A percentile compares a stretch with the other conserved stretches of the same genome.
Conservation (phyloP, 2,888 invertebrate species). For the Anagyrus pseudococci region DNA sequence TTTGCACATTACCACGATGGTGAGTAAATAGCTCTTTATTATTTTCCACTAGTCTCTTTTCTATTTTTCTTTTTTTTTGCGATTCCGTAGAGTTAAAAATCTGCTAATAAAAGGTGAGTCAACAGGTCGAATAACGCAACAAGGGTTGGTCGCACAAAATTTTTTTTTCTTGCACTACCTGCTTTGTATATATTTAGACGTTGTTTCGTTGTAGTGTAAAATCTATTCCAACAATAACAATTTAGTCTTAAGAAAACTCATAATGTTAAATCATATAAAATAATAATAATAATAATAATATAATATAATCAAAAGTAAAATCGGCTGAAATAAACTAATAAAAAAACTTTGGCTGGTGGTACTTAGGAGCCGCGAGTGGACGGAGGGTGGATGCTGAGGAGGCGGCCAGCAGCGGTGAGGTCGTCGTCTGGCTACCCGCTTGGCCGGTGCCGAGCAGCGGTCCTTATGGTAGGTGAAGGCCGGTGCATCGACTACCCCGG, state of each 20-base stretch:
- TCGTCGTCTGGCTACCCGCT: slow-evolving; percentile 22
- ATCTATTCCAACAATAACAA: no score
- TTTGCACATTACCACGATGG: slow-evolving; percentile 49
- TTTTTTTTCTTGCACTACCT: no score
- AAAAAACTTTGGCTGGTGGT: not conserved
- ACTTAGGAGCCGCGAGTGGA: slow-evolving; percentile 17
- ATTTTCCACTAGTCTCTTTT: no score
- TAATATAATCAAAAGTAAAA: not conserved
- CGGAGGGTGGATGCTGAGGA: slow-evolving; percentile 55
- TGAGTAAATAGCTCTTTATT: slow-evolving; percentile 42
- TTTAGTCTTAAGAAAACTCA: no score
- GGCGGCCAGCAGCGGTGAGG: slow-evolving; percentile 38
- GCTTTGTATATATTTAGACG: no score
- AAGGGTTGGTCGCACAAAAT: no score
- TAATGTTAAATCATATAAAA: not conserved
- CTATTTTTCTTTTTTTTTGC: no score
- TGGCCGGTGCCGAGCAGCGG: slow-evolving; percentile 36
- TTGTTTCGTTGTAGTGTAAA: no score
- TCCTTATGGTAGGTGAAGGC: slow-evolving; percentile 58
- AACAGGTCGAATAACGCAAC: no score
- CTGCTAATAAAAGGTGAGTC: no score
- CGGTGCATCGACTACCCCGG: slow-evolving; percentile 36
- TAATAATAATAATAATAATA: not conserved
- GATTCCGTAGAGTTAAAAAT: no score
- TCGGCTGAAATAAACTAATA: no score